Conservation (phyloP, 2,113 vertebrate species). For the Pleuronectes platessa region DNA sequence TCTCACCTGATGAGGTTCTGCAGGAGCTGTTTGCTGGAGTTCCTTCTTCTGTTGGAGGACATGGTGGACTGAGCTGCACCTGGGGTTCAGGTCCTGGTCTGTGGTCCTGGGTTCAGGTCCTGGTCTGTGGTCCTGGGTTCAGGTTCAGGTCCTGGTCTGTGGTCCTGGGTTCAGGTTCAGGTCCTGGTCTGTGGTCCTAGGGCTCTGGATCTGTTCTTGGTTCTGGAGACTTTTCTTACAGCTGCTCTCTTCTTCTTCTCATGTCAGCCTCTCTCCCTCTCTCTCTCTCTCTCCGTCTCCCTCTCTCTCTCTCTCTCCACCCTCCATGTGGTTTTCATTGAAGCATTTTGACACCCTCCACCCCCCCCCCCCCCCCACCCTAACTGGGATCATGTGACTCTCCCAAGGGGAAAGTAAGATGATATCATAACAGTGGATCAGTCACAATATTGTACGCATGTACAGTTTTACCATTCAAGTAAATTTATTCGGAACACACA, state of each 20-base stretch:
- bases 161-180: constrained; percentile 8
- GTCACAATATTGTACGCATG: constrained; percentile 36
- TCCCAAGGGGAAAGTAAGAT: constrained; percentile 69
- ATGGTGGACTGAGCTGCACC: constrained; percentile 53
- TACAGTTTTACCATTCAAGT: background rate
- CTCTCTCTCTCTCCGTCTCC: constrained; percentile 61
- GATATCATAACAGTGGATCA: constrained; percentile 65
- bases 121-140: constrained; percentile 2
- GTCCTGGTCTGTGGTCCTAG: constrained; percentile 17
- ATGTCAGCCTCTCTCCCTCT: constrained; percentile 65
- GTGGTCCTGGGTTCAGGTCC: constrained; percentile 18
- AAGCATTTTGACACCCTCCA: constrained; percentile 62
- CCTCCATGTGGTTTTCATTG: constrained; percentile 81
- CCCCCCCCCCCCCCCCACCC: constrained; percentile 28
- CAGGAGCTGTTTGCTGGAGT: constrained; percentile 85
- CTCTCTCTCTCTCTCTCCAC: constrained; percentile 56
- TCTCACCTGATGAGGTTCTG: constrained; percentile 89
- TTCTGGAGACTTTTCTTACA: constrained; percentile 13
- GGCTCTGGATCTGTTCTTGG: background rate
- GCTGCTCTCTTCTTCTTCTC: constrained; percentile 51
- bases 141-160: background rate
- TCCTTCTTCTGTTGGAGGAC: constrained; percentile 83
- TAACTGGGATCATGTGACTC: constrained; percentile 77
- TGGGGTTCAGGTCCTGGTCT: background rate
- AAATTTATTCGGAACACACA: too few relatives aligned